Base-by-base conservation (phyloP, 1,140 invertebrate genomes). In the Lepidurus packardi region DNA sequence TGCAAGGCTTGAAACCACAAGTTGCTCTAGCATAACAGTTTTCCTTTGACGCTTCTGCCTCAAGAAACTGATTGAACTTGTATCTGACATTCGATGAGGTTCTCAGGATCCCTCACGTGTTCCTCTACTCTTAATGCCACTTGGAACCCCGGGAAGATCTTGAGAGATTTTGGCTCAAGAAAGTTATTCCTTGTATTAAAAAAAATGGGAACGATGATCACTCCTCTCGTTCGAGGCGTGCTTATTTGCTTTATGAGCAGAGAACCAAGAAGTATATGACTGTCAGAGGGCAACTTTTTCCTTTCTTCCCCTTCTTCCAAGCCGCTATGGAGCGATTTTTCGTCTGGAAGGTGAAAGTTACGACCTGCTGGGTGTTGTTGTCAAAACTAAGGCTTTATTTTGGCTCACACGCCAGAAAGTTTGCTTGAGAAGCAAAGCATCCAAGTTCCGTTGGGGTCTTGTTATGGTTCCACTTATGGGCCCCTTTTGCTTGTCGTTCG, bases 381-480 rank as follows among this genome's bases (percentile, higher is more conserved):
- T 34, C 34, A 34, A 34, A 34, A 34, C 34, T 34, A 34, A 34
- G 34, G 34, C 34, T 34, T 34, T 34, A 34, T 34, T 34, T 34
- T 34, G 34, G 45, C 21, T 65, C 13, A 65, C 53, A 65, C 53
- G 13, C 53, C 9, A 65, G 6, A 21, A 9, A 47, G 13, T 65
- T 65, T 16, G 13, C 53, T 65, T 65, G 16, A 1, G 53, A 65
- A 16, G 8, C 53, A n/a, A 34, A 34, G 34, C 34, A n/a, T 13
- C 21, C 53, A n/a, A 65, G 53, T 65, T 65, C 53, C 45, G 7
- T 65, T 16, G 16, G 53, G 21, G 53, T n/a, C 53, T 65, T 65
- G 53, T 65, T 65, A 65, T 65, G 53, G 21, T 65, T 65, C 53
- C 53, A 65, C 53, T 65, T 65, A 65, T 21, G 10, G 13, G 53